These are phyloP conservation scores for Lasioglossum baleicum DNA, from an alignment of 1,140 invertebrate species.

Conservation along the genomic window DNA sequence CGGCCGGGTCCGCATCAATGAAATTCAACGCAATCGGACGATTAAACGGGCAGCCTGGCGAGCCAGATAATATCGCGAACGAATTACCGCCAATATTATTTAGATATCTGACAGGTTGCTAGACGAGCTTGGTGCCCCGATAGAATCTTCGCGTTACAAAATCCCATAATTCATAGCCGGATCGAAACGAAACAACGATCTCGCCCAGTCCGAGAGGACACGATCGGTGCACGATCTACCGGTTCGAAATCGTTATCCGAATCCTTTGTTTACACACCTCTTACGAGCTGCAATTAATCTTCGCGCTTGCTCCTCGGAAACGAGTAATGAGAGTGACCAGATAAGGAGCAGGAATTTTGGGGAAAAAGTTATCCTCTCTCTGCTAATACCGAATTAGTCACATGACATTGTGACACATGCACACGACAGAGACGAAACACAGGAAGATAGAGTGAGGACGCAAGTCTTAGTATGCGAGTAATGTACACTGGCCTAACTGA, in stretches of 20 bases:
- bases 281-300: background rate
- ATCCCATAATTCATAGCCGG: constrained; percentile 6
- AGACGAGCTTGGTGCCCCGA: constrained; percentile 17
- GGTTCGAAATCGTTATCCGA: background rate
- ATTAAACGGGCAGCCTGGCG: constrained; percentile 1
- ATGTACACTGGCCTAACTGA: too few species aligned
- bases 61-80: constrained; percentile 34
- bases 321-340: too few species aligned
- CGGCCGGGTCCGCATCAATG: constrained; percentile 34
- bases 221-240: background rate
- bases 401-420: too few species aligned
- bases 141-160: constrained; percentile 29
- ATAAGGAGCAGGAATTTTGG: too few species aligned
- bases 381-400: too few species aligned
- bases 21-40: constrained; percentile 32
- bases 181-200: background rate
- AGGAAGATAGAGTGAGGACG: too few species aligned
- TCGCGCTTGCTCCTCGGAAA: background rate
- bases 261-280: background rate
- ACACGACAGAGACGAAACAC: too few species aligned
- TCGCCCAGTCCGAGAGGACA: background rate
- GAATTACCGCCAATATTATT: constrained; percentile 44
- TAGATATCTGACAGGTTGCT: constrained; percentile 35
- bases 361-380: too few species aligned
- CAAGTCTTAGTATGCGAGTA: too few species aligned